These are phyloP conservation scores for Therioaphis trifolii DNA, from an alignment of 2,888 invertebrate genomes.

Conservation along the genomic window DNA sequence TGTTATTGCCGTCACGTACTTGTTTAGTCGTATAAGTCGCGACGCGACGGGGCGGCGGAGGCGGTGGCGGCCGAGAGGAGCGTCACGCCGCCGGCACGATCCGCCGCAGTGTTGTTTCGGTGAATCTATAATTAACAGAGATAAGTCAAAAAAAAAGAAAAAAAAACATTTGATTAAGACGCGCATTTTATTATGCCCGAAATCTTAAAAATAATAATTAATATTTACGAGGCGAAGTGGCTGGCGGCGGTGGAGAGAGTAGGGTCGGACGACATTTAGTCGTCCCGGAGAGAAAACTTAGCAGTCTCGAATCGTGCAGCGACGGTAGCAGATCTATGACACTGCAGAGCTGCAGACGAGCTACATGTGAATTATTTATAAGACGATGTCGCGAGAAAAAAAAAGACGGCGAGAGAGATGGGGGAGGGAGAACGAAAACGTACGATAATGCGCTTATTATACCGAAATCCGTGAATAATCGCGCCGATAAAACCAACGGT, in stretches of 20 bases:
- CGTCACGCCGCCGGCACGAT: too few relatives aligned
- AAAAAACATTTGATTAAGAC: slow-evolving; percentile 30
- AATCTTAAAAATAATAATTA: slow-evolving; percentile 46
- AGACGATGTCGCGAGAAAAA: not conserved
- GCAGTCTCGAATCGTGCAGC: slow-evolving; percentile 4
- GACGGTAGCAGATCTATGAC: not conserved
- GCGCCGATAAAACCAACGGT: slow-evolving; percentile 16
- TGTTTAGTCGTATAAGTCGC: slow-evolving; percentile 18
- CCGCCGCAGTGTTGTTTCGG: not conserved
- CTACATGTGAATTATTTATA: slow-evolving; percentile 51
- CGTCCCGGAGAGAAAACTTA: slow-evolving; percentile 25
- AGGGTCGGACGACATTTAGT: not conserved
- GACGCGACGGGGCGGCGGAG: too few relatives aligned
- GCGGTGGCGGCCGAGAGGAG: too few relatives aligned
- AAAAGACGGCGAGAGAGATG: too few relatives aligned
- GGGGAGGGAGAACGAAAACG: too few relatives aligned
- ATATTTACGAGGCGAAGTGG: not conserved
- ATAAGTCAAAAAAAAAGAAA: too few relatives aligned
- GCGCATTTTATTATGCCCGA: slow-evolving; percentile 26
- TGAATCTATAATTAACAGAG: not conserved
- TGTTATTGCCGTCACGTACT: slow-evolving; percentile 52
- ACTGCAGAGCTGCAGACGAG: too few relatives aligned
- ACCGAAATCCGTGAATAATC: slow-evolving; percentile 49
- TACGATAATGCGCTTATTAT: slow-evolving; percentile 43
- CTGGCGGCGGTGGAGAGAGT: too few relatives aligned